These are phyloP conservation scores for Crocuta crocuta DNA, from an alignment of 2,113 vertebrate genomes.

Conservation along the genomic window DNA sequence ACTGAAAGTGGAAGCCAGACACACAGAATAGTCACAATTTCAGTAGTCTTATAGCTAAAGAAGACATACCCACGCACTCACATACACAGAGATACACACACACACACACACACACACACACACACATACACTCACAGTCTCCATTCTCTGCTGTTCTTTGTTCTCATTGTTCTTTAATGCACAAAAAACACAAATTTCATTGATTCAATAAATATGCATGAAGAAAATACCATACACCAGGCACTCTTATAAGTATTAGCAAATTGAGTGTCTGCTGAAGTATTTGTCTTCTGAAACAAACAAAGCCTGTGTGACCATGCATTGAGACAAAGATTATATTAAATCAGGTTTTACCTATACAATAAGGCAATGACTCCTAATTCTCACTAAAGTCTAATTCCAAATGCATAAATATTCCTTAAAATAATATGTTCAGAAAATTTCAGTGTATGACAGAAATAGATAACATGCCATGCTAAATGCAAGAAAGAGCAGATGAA, in stretches of 20 bases:
- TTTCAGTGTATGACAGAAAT: neutral
- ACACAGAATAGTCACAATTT: neutral
- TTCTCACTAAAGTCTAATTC: neutral
- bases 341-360: neutral
- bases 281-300: slow-evolving; percentile 23
- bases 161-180: slow-evolving; percentile 11
- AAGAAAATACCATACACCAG: neutral
- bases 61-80: neutral
- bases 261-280: neutral
- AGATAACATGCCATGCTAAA: neutral
- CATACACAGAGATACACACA: neutral
- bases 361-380: neutral
- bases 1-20: neutral
- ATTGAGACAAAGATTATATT: slow-evolving; percentile 9
- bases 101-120: no score
- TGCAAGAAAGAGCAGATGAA: neutral
- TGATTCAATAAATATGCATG: neutral
- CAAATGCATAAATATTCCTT: neutral
- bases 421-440: neutral
- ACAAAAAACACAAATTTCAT: neutral
- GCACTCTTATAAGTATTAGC: neutral
- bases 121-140: neutral
- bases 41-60: neutral
- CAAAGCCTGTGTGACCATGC: neutral
- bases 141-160: neutral